A percentile compares a stretch with the other conserved stretches of the same genome.
These are phyloP conservation scores for Conger conger DNA, from an alignment of 2,113 vertebrate genomes.

Conservation along the genomic window DNA sequence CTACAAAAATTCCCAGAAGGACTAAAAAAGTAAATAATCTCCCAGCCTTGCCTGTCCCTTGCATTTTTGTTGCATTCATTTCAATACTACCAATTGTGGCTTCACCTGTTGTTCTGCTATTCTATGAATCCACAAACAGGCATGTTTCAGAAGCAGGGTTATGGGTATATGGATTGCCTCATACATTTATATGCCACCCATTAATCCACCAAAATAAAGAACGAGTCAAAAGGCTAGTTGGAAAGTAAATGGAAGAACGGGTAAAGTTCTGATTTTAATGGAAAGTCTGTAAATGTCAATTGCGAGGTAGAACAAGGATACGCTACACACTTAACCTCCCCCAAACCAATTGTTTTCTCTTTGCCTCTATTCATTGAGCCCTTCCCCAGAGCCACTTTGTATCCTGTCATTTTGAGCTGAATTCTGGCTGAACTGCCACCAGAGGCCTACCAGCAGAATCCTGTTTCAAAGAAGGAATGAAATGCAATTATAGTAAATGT, in stretches of 20 bases:
- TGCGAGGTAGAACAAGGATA: neutral
- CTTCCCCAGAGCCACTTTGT: neutral
- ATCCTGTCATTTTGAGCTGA: neutral
- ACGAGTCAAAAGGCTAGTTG: neutral
- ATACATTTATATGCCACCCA: neutral
- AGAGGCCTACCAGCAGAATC: conserved; percentile 17
- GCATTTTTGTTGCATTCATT: neutral
- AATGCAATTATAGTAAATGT: no score
- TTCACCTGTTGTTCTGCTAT: no score
- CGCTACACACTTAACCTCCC: neutral
- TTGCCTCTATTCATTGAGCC: neutral
- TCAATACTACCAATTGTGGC: neutral
- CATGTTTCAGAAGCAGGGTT: neutral
- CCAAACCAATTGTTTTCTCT: neutral
- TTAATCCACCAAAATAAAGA: neutral
- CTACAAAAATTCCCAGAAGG: neutral
- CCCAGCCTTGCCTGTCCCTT: neutral
- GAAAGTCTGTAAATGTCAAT: neutral
- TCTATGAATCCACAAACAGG: no score
- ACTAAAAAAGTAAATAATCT: neutral
- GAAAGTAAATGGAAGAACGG: neutral
- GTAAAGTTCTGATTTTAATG: neutral
- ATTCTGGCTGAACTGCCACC: conserved; percentile 24
- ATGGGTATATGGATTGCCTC: neutral
- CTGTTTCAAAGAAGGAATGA: no score